Evolutionary conservation across 2,113 vertebrate genomes (phyloP).

Genomic region (Elaphurus davidianus): DNA sequence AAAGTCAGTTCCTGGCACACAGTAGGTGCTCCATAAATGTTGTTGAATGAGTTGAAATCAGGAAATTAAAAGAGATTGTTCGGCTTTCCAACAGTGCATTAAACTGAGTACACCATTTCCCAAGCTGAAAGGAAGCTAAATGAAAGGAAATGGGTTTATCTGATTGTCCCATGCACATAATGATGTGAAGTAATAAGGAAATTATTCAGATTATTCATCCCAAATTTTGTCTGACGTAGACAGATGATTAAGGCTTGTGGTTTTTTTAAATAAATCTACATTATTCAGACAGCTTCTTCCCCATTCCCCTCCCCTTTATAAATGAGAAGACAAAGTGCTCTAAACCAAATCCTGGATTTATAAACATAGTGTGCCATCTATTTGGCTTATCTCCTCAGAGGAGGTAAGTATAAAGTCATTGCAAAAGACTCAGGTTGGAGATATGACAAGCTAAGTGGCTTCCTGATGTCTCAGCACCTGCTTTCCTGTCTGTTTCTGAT

Average conservation of each 20-base stretch:
- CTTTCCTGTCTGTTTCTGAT: slow-evolving; percentile 12
- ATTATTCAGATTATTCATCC: slow-evolving; percentile 40
- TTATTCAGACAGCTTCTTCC: background rate
- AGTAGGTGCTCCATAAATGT: slow-evolving; percentile 47
- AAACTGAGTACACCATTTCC: slow-evolving; percentile 38
- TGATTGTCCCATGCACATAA: background rate
- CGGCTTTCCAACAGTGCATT: slow-evolving; percentile 50
- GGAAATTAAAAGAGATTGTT: slow-evolving; percentile 41
- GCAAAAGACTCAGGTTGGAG: background rate
- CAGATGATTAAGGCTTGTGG: slow-evolving; percentile 10
- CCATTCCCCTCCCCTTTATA: background rate
- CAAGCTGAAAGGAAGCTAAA: slow-evolving; percentile 43
- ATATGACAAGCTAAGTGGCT: background rate
- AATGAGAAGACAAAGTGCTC: background rate
- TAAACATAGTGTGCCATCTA: background rate
- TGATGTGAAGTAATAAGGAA: slow-evolving; percentile 2
- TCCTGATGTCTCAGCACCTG: background rate
- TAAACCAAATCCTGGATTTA: background rate
- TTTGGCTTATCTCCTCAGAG: background rate
- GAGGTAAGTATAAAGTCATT: background rate
- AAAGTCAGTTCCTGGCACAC: slow-evolving; percentile 38
- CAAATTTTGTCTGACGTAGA: background rate
- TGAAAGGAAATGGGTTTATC: slow-evolving; percentile 31
- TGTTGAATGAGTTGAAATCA: slow-evolving; percentile 37
- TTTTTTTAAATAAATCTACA: background rate